Percentiles rank a stretch among this genome's conserved stretches.
phyloP scores from a whole-genome alignment of 2,113 vertebrate genomes.

The Coreoperca whiteheadi region DNA sequence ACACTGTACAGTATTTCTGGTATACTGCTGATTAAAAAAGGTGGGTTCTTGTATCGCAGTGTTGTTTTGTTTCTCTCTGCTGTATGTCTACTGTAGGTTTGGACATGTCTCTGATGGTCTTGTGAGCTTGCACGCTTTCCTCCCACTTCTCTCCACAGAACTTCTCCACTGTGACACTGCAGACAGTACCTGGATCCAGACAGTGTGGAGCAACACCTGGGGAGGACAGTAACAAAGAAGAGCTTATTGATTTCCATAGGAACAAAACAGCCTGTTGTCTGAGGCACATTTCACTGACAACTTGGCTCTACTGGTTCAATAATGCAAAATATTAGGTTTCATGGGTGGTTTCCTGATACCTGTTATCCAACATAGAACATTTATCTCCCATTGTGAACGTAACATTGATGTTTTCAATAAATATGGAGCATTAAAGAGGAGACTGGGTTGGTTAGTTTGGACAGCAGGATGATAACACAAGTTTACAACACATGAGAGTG shows the following conservation, averaged over 20 bases:
- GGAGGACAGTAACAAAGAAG: conserved; percentile 16
- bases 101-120: conserved; percentile 91
- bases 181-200: conserved; percentile 91
- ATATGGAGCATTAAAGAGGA: not conserved
- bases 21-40: conserved; percentile 35
- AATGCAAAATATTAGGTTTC: not conserved
- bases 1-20: conserved; percentile 4
- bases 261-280: not conserved
- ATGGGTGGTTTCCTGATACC: not conserved
- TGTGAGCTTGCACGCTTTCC: conserved; percentile 89
- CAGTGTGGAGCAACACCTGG: conserved; percentile 94
- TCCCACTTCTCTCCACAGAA: conserved; percentile 95
- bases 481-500: conserved; percentile 22
- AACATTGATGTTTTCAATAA: not conserved
- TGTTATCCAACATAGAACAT: not conserved
- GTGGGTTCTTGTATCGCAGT: conserved; percentile 3
- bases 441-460: not conserved
- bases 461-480: conserved; percentile 10
- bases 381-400: conserved; percentile 4
- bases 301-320: not conserved
- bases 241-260: not conserved
- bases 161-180: conserved; percentile 86
- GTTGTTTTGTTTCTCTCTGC: conserved; percentile 32
- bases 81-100: conserved; percentile 64
- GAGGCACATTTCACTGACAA: not conserved